Base-by-base conservation (phyloP, 1,140 invertebrate species). In the Drosophila simulans region DNA sequence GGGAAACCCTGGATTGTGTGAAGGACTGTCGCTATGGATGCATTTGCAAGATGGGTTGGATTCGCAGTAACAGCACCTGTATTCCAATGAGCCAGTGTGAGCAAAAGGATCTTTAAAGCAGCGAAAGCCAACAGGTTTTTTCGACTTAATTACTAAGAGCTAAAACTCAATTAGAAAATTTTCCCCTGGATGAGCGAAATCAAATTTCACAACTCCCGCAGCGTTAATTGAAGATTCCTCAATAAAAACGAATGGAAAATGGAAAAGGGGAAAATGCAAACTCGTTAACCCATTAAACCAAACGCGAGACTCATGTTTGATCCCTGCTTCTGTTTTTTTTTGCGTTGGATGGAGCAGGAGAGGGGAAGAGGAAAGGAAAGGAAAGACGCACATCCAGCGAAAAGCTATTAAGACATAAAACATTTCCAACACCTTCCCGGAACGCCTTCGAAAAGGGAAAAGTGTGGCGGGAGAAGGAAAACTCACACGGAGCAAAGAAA, bases 391-490 rank as follows among this genome's bases (percentile, higher is more conserved):
- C 52, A 71, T 20, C 42, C 42, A 53, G 65, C 68, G 37, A 55
- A 76, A 68, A 56, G 71, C 83, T 88, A 88, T 88, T 88, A 88
- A 88, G 83, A 88, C 80, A 88, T 88, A 80, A 89, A 83, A 80
- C 76, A 88, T 89, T 88, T 89, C 68, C 68, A 88, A 88, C 80
- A 88, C 84, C 83, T 88, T 73, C 64, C 62, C 22, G 69, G 35
- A 63, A 82, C 64, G 82, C 82, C 37, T 76, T 39, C 42, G 8
- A 62, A 71, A 79, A 34, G 34, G 48, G 35, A 46, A 46, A 40
- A 51, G 22, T 15, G 8, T 22, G 40, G 42, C n/a, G 15, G 46
- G 31, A 0, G 45, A 13, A 31, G 25, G 20, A 35, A 40, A 57
- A 48, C 25, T 34, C 25, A 27, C 11, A 27, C 17, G 27, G 20